Evolutionary conservation across 2,888 invertebrate genomes (phyloP).

Genomic region (Chirona hameri): DNA sequence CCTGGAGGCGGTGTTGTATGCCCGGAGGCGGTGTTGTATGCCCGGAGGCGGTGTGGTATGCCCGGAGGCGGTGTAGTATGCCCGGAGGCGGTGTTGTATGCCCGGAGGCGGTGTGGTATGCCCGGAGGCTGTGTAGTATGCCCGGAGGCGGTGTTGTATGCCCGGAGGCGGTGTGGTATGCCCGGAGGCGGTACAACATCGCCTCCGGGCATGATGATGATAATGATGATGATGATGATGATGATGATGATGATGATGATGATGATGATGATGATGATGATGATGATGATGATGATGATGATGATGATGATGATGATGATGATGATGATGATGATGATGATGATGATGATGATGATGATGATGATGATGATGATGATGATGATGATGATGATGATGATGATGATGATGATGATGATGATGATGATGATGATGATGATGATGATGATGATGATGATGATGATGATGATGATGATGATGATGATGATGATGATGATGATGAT

Average conservation of each 20-base stretch:
- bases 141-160: no score
- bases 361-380: slow-evolving; percentile 22
- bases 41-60: no score
- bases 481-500: slow-evolving; percentile 22
- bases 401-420: slow-evolving; percentile 22
- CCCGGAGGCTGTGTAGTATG: no score
- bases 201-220: background rate
- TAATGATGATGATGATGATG: slow-evolving; percentile 22
- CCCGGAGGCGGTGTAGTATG: no score
- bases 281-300: slow-evolving; percentile 22
- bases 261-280: slow-evolving; percentile 22
- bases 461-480: slow-evolving; percentile 22
- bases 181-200: no score
- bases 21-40: no score
- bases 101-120: no score
- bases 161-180: no score
- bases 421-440: slow-evolving; percentile 10
- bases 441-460: slow-evolving; percentile 22
- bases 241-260: slow-evolving; percentile 22
- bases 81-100: no score
- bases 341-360: slow-evolving; percentile 22
- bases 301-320: slow-evolving; percentile 22
- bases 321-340: slow-evolving; percentile 22
- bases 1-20: no score
- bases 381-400: slow-evolving; percentile 22